Conservation (phyloP, 92 coral and sea anemone species). For the Epizoanthus rinbou region DNA sequence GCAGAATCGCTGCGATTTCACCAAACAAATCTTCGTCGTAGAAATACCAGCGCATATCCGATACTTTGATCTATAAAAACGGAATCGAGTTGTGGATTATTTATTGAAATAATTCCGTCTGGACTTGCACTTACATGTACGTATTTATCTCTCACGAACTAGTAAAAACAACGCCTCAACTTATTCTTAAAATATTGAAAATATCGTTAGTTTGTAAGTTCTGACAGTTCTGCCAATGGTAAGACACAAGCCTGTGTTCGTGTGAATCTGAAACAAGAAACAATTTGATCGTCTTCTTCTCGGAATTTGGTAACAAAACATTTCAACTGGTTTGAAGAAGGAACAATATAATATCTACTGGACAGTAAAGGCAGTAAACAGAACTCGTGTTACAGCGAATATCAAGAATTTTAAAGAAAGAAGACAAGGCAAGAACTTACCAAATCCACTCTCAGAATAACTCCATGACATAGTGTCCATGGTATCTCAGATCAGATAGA, state of each 20-base stretch:
- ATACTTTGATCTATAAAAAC: too few relatives aligned
- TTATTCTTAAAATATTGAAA: background rate
- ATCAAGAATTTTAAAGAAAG: background rate
- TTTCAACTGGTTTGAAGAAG: conserved; percentile 2
- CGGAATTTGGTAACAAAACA: background rate
- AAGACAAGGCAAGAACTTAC: conserved; percentile 49
- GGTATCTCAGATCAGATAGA: background rate
- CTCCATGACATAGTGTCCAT: conserved; percentile 71
- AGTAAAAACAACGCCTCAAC: background rate
- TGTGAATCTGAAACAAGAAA: too few relatives aligned
- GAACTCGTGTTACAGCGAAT: background rate
- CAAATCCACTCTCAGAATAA: conserved; percentile 70
- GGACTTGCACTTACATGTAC: background rate
- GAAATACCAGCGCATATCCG: too few relatives aligned
- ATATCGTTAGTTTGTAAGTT: background rate
- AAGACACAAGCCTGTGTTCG: too few relatives aligned
- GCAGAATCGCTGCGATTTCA: too few relatives aligned
- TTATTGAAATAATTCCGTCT: background rate
- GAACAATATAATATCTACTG: background rate
- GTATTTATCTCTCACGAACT: background rate
- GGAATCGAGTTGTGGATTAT: background rate
- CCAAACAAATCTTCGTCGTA: too few relatives aligned
- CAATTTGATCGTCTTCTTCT: background rate
- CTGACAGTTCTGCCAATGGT: too few relatives aligned
- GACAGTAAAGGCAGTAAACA: background rate